A percentile compares a stretch with the other conserved stretches of the same genome.
These are phyloP conservation scores for Sinosuthora webbiana DNA, from an alignment of 2,113 vertebrate species.

Conservation along the genomic window DNA sequence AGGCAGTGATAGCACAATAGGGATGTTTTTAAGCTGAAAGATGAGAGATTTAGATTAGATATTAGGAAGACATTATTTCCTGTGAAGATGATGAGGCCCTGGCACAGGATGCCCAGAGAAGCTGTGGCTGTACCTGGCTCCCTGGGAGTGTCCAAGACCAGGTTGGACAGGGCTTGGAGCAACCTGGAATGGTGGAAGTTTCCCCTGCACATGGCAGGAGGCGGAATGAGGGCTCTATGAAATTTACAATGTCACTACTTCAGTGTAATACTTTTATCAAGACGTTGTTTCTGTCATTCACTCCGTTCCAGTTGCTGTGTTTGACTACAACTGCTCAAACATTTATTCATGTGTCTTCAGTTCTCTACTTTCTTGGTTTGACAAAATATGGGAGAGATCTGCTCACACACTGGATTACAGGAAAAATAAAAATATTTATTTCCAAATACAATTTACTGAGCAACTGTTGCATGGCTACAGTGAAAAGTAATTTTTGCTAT, in stretches of 20 bases:
- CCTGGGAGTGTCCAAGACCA: too few species aligned
- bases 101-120: fast-evolving
- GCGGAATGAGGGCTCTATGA: background rate
- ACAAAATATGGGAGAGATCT: background rate
- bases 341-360: background rate
- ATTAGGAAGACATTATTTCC: background rate
- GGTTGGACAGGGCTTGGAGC: fast-evolving
- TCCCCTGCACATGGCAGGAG: background rate
- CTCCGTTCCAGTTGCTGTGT: background rate
- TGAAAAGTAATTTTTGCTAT: background rate
- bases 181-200: fast-evolving
- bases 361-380: background rate
- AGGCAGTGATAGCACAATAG: too few species aligned
- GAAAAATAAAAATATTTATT: background rate
- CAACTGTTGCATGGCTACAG: background rate
- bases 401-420: background rate
- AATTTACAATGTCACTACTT: background rate
- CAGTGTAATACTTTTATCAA: background rate
- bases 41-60: background rate
- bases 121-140: background rate
- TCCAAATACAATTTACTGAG: background rate
- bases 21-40: background rate
- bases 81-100: fast-evolving
- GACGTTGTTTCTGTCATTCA: background rate
- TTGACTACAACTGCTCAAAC: background rate